Evolutionary conservation across 2,113 vertebrate genomes (phyloP), one percentile per base, ranked within the genome.

Genomic region (Gobius niger): DNA sequence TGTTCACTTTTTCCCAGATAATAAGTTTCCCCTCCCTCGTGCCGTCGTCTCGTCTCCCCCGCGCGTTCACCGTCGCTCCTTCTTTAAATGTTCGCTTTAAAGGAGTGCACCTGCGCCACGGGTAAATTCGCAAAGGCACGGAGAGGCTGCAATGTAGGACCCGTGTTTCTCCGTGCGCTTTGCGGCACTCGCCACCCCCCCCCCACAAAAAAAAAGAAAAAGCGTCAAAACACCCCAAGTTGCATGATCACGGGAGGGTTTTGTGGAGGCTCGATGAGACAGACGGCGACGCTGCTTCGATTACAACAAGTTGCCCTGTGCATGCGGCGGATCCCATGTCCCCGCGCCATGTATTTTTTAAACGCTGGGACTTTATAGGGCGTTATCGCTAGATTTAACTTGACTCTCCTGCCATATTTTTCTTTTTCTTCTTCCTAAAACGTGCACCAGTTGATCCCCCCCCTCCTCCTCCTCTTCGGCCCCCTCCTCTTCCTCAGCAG

Each of bases 61-160:
- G 84, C 80, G 89, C 85, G 88, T 67, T 82, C 87, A 80, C 83
- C 80, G 83, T 84, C 80, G 83, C 86, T 79, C 89, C 66, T 85
- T 80, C 16, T 44, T 40, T 4, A 34, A 2, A 16, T 85, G 91
- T 88, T 89, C 91, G 90, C 90, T 92, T 84, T 69, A 44, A 72
- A 78, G 85, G 87, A 91, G 92, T 92, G 93, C 93, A 95, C 91
- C 94, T 94, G 85, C 81, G 89, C 84, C 88, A 86, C 91, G 81
- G 84, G 70, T 70, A 9, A 12, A 60, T 65, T 46, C 72, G 63
- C 68, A 67, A 46, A 47, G 64, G 67, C 67, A 34, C 12, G 68
- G 47, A 46, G 40, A 65, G 70, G 57, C 70, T 68, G 80, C 83
- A 49, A 74, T 6, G 5, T 34, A 61, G 42, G 12, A 14, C 34